These are phyloP conservation scores for Drosophila mayri DNA, from an alignment of 1,140 invertebrate species.

Conservation along the genomic window DNA sequence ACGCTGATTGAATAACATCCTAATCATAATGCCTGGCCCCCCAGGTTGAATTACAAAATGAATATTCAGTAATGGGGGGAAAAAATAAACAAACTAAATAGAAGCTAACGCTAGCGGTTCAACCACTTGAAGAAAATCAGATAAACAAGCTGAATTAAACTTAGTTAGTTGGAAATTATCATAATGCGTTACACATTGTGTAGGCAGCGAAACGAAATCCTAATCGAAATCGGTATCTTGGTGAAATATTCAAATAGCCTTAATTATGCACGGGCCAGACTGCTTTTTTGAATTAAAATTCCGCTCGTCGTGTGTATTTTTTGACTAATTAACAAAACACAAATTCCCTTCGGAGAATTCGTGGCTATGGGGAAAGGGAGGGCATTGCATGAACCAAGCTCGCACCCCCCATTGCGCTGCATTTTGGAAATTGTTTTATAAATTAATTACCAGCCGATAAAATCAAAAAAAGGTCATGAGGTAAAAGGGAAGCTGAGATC, in stretches of 20 bases:
- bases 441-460: slow-evolving; percentile 20
- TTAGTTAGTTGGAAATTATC: slow-evolving; percentile 27
- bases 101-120: slow-evolving; percentile 15
- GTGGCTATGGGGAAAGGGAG: not conserved
- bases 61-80: slow-evolving; percentile 53
- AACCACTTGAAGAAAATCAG: slow-evolving; percentile 69
- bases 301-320: slow-evolving; percentile 14
- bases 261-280: slow-evolving; percentile 8
- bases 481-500: slow-evolving; percentile 5
- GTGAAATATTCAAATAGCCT: slow-evolving; percentile 8
- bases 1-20: slow-evolving; percentile 47
- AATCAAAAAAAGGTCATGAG: not conserved
- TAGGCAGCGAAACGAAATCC: slow-evolving; percentile 49
- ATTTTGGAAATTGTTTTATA: slow-evolving; percentile 20
- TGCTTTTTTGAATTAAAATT: slow-evolving; percentile 10
- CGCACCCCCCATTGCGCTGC: slow-evolving; percentile 1
- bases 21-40: slow-evolving; percentile 15
- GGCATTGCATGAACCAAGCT: slow-evolving; percentile 1
- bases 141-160: slow-evolving; percentile 55
- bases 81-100: slow-evolving; percentile 3
- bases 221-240: slow-evolving; percentile 15
- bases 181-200: slow-evolving; percentile 62
- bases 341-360: slow-evolving; percentile 2
- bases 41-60: slow-evolving; percentile 35
- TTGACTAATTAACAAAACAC: slow-evolving; percentile 21